Evolutionary conservation across 2,797 vertebrate species (phyloP), one percentile per base, ranked within the genome.

Genomic region (Pangasius sanitwongsei): DNA sequence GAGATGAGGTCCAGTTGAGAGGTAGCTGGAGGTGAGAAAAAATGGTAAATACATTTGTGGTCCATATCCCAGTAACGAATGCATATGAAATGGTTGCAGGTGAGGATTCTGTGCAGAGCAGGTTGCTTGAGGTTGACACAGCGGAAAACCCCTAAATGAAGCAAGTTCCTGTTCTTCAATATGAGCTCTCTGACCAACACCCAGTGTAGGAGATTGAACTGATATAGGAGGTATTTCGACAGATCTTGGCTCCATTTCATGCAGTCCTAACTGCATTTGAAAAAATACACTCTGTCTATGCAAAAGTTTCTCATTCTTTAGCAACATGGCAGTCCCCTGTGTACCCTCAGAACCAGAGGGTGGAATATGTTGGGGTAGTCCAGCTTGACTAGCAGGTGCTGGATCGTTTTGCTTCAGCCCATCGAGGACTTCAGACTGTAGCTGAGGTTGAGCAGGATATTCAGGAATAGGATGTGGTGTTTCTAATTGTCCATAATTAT

Each of bases 381-480:
- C 11, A 31, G 65, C 65, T 67, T 67, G 65, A 67, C 12, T 67
- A 31, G 65, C n/a, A 67, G 31, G 75, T 16, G 12, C 2, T 34
- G 55, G 67, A 70, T 72, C 25, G 6, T 6, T 61, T 20, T 50
- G 7, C 4, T 81, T n/a, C 20, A 67, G 50, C 28, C 16, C 25
- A 34, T 44, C 15, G 6, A 5, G 18, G 34, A 25, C 23, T 4
- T 48, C 28, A 53, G 74, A 48, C 41, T 44, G 37, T 77, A 25
- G 20, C n/a, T 34, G 50, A 34, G 15, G 16, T 55, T 59, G 80
- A 34, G n/a, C 18, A 37, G 31, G 53, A 41, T 37, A 37, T 82
- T 82, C 55, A 82, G 31, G 53, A 80, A 18, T 72, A 72, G 69
- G 72, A 75, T 48, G 72, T 75, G 72, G 41, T 28, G 72, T 75